Conservation (phyloP, 2,888 invertebrate genomes). For the Drosophila neonasuta region DNA sequence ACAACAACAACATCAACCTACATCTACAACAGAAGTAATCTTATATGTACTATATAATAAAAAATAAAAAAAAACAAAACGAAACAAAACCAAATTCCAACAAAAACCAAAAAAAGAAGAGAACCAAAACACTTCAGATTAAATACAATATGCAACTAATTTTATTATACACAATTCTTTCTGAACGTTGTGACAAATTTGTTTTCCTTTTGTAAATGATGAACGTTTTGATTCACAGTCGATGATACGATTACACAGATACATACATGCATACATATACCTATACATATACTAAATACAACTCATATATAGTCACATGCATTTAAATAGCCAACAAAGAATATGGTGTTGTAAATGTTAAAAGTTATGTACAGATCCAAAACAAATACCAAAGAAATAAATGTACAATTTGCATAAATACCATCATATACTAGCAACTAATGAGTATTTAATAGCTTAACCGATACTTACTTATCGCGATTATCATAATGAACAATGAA, state of each 20-base stretch:
- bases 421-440: slow-evolving; percentile 17
- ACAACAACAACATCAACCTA: slow-evolving; percentile 55
- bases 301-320: slow-evolving; percentile 43
- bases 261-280: slow-evolving; percentile 18
- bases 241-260: slow-evolving; percentile 20
- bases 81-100: slow-evolving; percentile 23
- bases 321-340: slow-evolving; percentile 53
- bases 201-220: slow-evolving; percentile 39
- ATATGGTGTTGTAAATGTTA: slow-evolving; percentile 67
- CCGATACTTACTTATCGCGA: slow-evolving; percentile 27
- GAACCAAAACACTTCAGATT: slow-evolving; percentile 20
- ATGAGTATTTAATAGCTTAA: slow-evolving; percentile 35
- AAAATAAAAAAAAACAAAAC: slow-evolving; percentile 1
- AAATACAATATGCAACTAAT: slow-evolving; percentile 30
- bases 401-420: slow-evolving; percentile 45
- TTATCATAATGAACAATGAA: slow-evolving; percentile 30
- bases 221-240: slow-evolving; percentile 29
- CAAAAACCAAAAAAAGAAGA: slow-evolving; percentile 26
- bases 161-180: slow-evolving; percentile 44
- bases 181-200: slow-evolving; percentile 59
- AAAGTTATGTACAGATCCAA: slow-evolving; percentile 61
- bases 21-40: slow-evolving; percentile 62
- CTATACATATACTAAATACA: slow-evolving; percentile 12
- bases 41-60: slow-evolving; percentile 48
- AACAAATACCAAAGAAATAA: slow-evolving; percentile 44